Evolutionary conservation across 2,113 vertebrate species (phyloP).

Genomic region (Gymnobelideus leadbeateri): DNA sequence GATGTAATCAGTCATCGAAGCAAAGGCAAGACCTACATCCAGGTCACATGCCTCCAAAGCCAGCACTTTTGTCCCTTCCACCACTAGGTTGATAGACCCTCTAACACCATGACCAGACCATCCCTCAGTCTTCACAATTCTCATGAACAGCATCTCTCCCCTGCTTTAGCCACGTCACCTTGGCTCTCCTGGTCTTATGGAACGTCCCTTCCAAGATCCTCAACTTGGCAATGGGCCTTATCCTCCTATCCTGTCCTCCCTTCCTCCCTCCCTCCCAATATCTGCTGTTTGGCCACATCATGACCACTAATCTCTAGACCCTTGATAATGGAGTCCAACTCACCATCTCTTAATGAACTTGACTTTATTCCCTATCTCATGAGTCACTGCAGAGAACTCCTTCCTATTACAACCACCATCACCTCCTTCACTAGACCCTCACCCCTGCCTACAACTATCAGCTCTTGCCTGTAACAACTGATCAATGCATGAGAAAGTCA

Average conservation of each 20-base stretch:
- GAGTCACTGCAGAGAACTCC: not conserved
- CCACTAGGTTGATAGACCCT: not conserved
- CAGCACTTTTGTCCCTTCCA: not conserved
- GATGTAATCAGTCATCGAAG: not conserved
- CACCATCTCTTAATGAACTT: not conserved
- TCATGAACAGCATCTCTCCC: not conserved
- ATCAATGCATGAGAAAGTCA: not conserved
- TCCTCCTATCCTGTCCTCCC: not conserved
- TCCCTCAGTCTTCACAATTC: not conserved
- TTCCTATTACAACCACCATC: not conserved
- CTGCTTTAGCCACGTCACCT: not conserved
- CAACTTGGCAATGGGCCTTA: not conserved
- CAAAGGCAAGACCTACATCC: not conserved
- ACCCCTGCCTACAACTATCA: too few relatives aligned
- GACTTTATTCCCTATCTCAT: not conserved
- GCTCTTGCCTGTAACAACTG: not conserved
- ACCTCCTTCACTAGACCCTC: not conserved
- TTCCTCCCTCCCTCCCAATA: not conserved
- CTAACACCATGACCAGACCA: not conserved
- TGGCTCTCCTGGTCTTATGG: not conserved
- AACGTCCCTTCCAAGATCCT: not conserved
- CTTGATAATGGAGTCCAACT: not conserved
- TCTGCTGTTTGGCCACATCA: not conserved
- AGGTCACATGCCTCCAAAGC: not conserved
- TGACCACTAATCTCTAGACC: not conserved